Evolutionary conservation across 1,140 invertebrate species (phyloP).

Genomic region (Drosophila virilis): DNA sequence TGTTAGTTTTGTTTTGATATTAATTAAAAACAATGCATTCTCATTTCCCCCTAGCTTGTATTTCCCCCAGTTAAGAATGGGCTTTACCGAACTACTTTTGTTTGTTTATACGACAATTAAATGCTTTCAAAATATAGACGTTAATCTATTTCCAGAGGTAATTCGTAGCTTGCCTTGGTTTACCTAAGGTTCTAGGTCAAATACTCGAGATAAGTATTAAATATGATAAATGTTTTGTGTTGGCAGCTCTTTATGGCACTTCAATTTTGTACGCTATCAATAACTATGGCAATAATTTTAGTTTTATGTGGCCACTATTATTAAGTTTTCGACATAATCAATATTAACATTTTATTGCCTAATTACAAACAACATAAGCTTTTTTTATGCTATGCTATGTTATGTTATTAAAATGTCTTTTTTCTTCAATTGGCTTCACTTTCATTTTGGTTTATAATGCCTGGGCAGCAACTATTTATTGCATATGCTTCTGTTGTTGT

Average conservation of each 20-base stretch:
- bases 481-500: constrained; percentile 37
- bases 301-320: constrained; percentile 12
- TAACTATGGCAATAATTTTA: not conserved
- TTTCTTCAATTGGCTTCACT: constrained; percentile 24
- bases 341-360: constrained; percentile 17
- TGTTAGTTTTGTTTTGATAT: constrained; percentile 7
- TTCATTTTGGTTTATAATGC: constrained; percentile 13
- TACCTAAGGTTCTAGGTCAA: constrained; percentile 15
- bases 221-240: constrained; percentile 6
- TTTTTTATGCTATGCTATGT: no score
- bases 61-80: not conserved
- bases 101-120: not conserved
- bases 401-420: not conserved
- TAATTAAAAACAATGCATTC: constrained; percentile 1
- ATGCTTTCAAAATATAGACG: not conserved
- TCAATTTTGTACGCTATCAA: not conserved
- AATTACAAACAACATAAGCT: not conserved
- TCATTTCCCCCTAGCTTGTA: not conserved
- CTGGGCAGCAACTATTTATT: constrained; percentile 10
- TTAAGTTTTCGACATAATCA: constrained; percentile 1
- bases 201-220: constrained; percentile 20
- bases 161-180: not conserved
- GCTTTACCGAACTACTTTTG: not conserved
- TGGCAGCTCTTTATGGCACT: not conserved
- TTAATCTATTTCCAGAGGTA: not conserved